Base-by-base conservation (phyloP, 2,797 vertebrate species). In the Spea hammondii region DNA sequence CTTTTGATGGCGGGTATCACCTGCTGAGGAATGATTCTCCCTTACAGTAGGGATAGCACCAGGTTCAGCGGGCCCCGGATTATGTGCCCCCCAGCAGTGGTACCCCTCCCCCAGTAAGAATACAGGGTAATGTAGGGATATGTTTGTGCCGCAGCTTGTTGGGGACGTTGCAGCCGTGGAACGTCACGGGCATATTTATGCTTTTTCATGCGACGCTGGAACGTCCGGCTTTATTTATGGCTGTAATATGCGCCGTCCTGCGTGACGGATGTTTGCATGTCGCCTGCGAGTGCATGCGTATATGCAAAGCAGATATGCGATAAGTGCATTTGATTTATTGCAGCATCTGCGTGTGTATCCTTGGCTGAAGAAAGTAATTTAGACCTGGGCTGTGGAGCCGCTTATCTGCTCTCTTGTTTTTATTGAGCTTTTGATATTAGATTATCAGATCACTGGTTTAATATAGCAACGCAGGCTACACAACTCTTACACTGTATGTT, bases 291-390 rank as follows among this genome's bases (percentile, higher is more conserved):
- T 55, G 72, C 67, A 62, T 65, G 65, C 32, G 55, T 74, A 17
- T 75, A 75, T 80, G 79, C 68, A 71, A 76, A 76, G 50, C 70
- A 80, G 79, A 65, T 70, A 59, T 50, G 13, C 49, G 72, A 75
- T 80, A 80, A 80, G 73, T 75, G 79, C 60, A 6, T 48, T 57
- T 80, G 79, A 80, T 80, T 76, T 70, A 80, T 80, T n/a, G 51
- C 59, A 9, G 46, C 51, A 7, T 49, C 68, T 44, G 64, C 53
- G 45, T 8, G 32, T 32, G 51, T 17, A 54, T 60, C 14, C 57
- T 57, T 47, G 67, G 49, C 65, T 47, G 65, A 65, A 64, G 64
- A 10, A 45, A 50, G 77, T 44, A 62, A 74, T 68, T 80, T 32
- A 75, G 48, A 67, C 17, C 66, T 11, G 49, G 12, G 57, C 55